Percentiles rank a stretch among this genome's conserved stretches.
These are phyloP conservation scores for Ciona savignyi DNA, from an alignment of 23 tunicate genomes.

Conservation along the genomic window DNA sequence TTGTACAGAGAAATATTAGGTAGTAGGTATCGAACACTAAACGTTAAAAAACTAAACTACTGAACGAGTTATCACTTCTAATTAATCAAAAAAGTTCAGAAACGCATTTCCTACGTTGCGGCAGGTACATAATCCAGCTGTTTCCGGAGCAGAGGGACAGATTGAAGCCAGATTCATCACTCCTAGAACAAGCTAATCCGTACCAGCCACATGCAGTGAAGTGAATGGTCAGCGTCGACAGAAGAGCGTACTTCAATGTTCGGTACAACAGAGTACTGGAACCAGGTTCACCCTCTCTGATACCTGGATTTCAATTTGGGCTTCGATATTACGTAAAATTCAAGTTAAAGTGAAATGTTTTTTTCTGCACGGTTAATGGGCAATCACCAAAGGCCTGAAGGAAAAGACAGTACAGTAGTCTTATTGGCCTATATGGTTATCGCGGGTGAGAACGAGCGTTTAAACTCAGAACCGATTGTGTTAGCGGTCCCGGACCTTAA, in stretches of 20 bases:
- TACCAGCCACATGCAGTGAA: constrained; percentile 86
- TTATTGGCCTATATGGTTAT: background rate
- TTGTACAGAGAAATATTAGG: too few species aligned
- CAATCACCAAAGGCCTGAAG: background rate
- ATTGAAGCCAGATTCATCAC: constrained; percentile 33
- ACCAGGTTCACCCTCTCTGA: constrained; percentile 74
- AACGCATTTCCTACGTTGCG: constrained; percentile 44
- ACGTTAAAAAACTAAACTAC: background rate
- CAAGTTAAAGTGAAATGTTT: background rate
- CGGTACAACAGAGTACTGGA: constrained; percentile 68
- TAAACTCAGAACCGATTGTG: too few species aligned
- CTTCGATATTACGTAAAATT: background rate
- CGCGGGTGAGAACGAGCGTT: too few species aligned
- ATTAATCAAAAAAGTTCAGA: background rate
- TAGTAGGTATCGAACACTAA: too few species aligned
- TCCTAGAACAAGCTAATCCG: constrained; percentile 58
- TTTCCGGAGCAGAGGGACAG: constrained; percentile 38
- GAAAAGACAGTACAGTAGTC: background rate
- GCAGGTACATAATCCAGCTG: constrained; percentile 75
- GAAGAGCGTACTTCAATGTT: constrained; percentile 44
- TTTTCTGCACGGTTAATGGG: background rate
- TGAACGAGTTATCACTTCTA: background rate
- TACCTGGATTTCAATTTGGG: constrained; percentile 16
- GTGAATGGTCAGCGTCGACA: constrained; percentile 46
- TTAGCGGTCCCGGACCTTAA: too few species aligned